A percentile compares a stretch with the other conserved stretches of the same genome.
Evolutionary conservation across 2,113 vertebrate genomes (phyloP).

Genomic region (Hepsetus odoe): DNA sequence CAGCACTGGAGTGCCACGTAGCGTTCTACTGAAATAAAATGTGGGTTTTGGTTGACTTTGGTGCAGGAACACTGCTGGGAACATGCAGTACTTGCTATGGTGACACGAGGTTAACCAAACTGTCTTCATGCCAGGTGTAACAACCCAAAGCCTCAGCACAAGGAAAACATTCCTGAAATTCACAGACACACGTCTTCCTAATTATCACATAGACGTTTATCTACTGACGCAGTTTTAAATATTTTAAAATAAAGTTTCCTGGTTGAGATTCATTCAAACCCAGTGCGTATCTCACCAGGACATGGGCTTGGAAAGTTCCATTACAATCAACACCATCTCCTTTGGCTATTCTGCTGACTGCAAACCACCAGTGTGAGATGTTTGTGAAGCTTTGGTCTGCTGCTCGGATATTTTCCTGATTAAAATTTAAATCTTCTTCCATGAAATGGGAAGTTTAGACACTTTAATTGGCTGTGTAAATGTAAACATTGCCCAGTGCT

Average conservation of each 20-base stretch:
- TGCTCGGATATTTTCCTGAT: slow-evolving; percentile 37
- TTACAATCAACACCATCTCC: not conserved
- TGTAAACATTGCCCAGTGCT: slow-evolving; percentile 33
- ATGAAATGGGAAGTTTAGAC: slow-evolving; percentile 29
- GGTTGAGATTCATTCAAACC: not conserved
- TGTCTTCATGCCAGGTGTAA: slow-evolving; percentile 20
- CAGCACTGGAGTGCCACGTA: slow-evolving; percentile 14
- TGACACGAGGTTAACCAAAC: slow-evolving; percentile 20
- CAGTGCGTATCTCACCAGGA: slow-evolving; percentile 1
- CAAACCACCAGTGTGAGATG: slow-evolving; percentile 9
- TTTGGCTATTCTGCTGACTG: slow-evolving; percentile 17
- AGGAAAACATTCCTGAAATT: slow-evolving; percentile 34
- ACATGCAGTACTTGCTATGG: slow-evolving; percentile 35
- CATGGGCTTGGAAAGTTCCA: not conserved
- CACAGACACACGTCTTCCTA: slow-evolving; percentile 17
- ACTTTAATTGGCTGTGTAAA: slow-evolving; percentile 41
- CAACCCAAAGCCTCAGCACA: slow-evolving; percentile 10
- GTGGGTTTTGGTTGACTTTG: slow-evolving; percentile 26
- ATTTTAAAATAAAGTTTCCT: not conserved
- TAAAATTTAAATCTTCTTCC: slow-evolving; percentile 28
- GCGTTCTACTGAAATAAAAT: slow-evolving; percentile 24
- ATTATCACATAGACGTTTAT: not conserved
- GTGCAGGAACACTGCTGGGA: slow-evolving; percentile 35
- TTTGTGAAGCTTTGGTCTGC: slow-evolving; percentile 39
- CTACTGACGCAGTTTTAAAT: not conserved